Conservation (phyloP, 2,113 vertebrate genomes). For the Pandion haliaetus region DNA sequence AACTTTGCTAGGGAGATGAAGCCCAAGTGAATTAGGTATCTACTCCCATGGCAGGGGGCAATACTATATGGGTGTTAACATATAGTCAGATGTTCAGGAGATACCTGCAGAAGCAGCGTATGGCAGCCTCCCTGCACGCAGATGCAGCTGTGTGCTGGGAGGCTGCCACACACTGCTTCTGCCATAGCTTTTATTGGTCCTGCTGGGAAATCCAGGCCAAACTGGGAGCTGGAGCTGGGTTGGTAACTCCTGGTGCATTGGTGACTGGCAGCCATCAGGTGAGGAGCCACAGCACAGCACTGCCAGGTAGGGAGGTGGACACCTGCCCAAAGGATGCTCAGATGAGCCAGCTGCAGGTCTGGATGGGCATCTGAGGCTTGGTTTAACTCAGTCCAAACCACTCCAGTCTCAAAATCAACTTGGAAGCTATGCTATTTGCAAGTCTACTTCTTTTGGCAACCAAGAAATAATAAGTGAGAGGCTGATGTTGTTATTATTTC, state of each 20-base stretch:
- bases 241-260: neutral
- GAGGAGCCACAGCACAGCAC: neutral
- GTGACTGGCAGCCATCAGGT: neutral
- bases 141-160: neutral
- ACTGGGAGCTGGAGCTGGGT: neutral
- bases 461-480: neutral
- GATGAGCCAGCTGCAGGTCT: neutral
- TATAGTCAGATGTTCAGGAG: neutral
- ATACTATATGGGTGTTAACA: neutral
- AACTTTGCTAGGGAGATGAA: neutral
- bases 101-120: neutral
- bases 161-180: neutral
- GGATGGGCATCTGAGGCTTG: neutral
- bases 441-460: neutral
- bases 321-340: neutral
- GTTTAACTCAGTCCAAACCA: neutral
- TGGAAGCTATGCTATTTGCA: neutral
- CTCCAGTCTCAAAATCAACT: neutral
- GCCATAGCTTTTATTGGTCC: neutral
- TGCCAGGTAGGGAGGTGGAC: neutral
- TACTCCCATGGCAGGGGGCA: neutral
- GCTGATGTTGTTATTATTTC: neutral
- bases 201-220: neutral
- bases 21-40: neutral
- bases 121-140: neutral